Evolutionary conservation across 1,140 invertebrate genomes (phyloP).

Genomic region (Plutomurus gul): DNA sequence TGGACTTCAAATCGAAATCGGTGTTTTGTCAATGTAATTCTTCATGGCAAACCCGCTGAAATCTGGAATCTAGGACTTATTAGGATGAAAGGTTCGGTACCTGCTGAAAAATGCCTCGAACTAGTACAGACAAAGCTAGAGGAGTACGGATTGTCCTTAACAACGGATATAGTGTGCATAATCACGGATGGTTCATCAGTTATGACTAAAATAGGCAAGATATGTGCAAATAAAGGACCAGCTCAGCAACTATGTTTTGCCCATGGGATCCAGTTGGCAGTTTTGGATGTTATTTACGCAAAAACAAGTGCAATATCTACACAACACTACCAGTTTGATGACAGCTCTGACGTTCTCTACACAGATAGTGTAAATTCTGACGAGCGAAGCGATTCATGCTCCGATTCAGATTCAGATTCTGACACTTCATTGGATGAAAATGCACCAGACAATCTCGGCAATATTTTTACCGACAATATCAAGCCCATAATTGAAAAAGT

Average conservation of each 20-base stretch:
- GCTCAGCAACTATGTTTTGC: constrained; percentile 36
- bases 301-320: not conserved
- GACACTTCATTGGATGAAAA: not conserved
- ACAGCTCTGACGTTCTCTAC: not conserved
- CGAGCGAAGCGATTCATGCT: not conserved
- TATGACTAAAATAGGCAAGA: constrained; percentile 35
- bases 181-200: constrained; percentile 34
- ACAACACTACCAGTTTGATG: not conserved
- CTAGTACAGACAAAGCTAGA: not conserved
- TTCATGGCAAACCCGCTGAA: not conserved
- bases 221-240: not conserved
- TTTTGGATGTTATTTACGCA: constrained; percentile 33
- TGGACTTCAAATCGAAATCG: constrained; percentile 37
- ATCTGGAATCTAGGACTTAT: constrained; percentile 35
- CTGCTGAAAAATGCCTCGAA: constrained; percentile 20
- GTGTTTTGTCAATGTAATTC: constrained; percentile 30
- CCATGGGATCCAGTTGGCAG: constrained; percentile 35
- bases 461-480: not conserved
- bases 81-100: not conserved
- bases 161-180: constrained; percentile 6
- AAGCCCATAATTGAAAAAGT: not conserved
- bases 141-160: not conserved
- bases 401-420: not conserved
- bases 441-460: too few relatives aligned
- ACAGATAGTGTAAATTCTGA: not conserved